Base-by-base conservation (phyloP, 2,797 vertebrate genomes). In the Arnoldichthys spilopterus region DNA sequence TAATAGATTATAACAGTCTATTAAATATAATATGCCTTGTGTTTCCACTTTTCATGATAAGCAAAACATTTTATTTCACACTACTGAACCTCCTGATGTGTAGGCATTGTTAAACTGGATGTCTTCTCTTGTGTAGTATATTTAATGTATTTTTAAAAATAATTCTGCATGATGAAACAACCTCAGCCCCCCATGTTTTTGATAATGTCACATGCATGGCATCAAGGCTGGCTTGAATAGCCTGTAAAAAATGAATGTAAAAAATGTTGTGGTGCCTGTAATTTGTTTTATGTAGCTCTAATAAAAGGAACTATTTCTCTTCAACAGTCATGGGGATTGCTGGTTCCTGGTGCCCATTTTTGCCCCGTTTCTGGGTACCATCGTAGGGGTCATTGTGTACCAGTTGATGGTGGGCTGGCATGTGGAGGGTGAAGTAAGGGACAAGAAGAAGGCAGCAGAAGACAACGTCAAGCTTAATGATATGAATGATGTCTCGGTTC, bases 351-450 rank as follows among this genome's bases (percentile, higher is more conserved):
- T 99, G 49, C 98, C 98, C 1, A 13, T 96, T 0, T 89, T 95
- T 11, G 96, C 95, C 20, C 98, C 98, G 0, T 97, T 99, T 86
- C 81, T 99, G 0, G 98, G 98, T 20, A 86, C 96, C 72, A 54
- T 96, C 24, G 86, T 94, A 0, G 98, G 98, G 0, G 95, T 96
- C 73, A 28, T 96, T 0, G 92, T 99, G 80, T 99, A 99, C 87
- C 98, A 99, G 88, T 5, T 98, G 80, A 96, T 96, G 94, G 96
- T 98, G 0, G 97, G 98, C 20, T 98, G 95, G 83, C 97, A 98
- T 0, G 82, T 93, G 53, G 96, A 98, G 82, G 94, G 94, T n/a
- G 93, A 95, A 56, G 90, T 77, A 0, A 92, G 94, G 3, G 93
- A 95, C 64, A 86, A 6, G 0, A 90, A 92, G 32, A 84, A 83